Base-by-base conservation (phyloP, 2,888 invertebrate species). In the Ephialtes manifestator region DNA sequence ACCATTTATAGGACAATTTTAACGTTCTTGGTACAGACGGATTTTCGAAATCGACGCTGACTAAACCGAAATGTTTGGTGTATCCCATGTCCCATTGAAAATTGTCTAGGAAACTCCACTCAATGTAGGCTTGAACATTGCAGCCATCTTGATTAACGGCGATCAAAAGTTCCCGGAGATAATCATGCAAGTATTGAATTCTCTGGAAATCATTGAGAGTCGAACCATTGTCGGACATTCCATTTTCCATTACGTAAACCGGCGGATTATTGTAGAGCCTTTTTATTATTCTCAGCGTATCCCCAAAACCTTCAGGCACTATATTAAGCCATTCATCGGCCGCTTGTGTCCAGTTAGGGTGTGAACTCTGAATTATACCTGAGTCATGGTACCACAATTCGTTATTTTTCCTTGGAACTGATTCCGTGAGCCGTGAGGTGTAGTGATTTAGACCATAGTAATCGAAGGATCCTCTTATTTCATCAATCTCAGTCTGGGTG, bases 51-150 rank as follows among this genome's bases (percentile, higher is more conserved):
- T 97, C 96, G 0, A 97, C 96, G 88, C 95, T 94, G 88, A 96
- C 96, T 0, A 97, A 88, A 8, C 97, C 97, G 93, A 96, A 97
- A 91, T 95, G 95, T 86, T 95, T 95, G 95, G 35, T 7, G 35
- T 39, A 39, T 39, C 35, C 35, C 8, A 8, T 8, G 7, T 39
- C 1, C 35, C 35, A 39, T 39, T 39, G 35, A 8, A 39, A 39
- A 8, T 39, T 39, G 35, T 39, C 35, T 1, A 39, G 4, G 8
- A 39, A 8, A 7, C 35, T 7, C 35, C 35, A 39, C 8, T 8
- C 35, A 39, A 8, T 8, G 35, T 39, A 39, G 0, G 7, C 5
- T 39, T 4, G 4, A 8, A 39, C 35, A 39, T 39, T 39, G 35
- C 35, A 39, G 7, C 8, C 8, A 8, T 39, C 35, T 39, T 8